These are phyloP conservation scores for Neotoma lepida DNA, from an alignment of 2,113 vertebrate genomes.

Conservation along the genomic window DNA sequence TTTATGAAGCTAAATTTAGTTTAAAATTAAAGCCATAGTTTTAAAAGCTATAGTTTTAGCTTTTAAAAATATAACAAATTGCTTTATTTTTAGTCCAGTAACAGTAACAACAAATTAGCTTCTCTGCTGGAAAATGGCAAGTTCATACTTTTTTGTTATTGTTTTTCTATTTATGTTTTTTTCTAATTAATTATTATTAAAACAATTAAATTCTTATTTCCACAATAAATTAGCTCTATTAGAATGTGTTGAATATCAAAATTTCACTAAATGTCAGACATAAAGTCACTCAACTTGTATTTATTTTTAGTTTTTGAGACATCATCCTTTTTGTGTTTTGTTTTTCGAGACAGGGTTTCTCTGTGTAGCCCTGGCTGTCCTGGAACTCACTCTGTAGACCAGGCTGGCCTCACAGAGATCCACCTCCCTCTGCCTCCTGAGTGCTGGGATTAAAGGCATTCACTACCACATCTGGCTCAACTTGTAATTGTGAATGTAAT, in stretches of 20 bases:
- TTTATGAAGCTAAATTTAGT: slow-evolving; percentile 31
- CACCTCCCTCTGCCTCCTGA: background rate
- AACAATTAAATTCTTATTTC: slow-evolving; percentile 21
- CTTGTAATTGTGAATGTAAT: background rate
- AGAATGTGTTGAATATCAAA: background rate
- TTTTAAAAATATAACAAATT: slow-evolving; percentile 49
- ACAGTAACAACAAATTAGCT: slow-evolving; percentile 19
- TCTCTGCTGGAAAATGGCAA: background rate
- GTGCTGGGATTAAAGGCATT: background rate
- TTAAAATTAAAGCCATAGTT: no score
- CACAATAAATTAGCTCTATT: background rate
- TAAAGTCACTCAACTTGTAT: background rate
- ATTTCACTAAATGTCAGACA: background rate
- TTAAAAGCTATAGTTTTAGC: slow-evolving; percentile 24
- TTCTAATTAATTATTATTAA: background rate
- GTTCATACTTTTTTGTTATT: background rate
- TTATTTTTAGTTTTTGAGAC: background rate
- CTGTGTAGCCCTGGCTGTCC: no score
- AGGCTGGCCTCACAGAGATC: background rate
- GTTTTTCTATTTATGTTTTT: background rate
- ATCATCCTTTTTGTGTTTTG: no score
- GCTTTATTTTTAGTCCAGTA: slow-evolving; percentile 38
- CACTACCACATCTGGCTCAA: background rate
- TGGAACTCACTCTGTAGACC: background rate
- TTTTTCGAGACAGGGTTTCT: background rate